Evolutionary conservation across 2,888 invertebrate species (phyloP), one percentile per base, ranked within the genome.

Genomic region (Athetis lepigone): DNA sequence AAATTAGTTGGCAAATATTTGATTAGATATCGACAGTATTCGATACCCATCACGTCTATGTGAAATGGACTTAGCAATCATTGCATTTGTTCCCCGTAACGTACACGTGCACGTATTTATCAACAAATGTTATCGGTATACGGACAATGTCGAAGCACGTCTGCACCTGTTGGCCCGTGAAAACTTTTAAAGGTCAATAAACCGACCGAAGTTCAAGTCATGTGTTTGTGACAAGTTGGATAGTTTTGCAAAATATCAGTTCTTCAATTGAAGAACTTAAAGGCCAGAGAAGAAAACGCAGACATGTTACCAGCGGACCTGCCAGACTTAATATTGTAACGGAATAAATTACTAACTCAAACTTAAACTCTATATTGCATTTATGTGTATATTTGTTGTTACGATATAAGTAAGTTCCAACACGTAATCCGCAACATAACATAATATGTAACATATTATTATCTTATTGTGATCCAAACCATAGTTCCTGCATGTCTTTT

Each of bases 101-200:
- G 19, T 23, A 27, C 8, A 23, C 23, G 16, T 23, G 18, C 19
- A 21, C n/a, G n/a, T 27, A 9, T 55, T 49, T 55, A 51, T 52
- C 23, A 43, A 60, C 16, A 27, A 37, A 43, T 51, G 2, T 33
- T 23, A 40, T 49, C 18, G 19, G 46, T 45, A 36, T 18, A 23
- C 45, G 50, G 45, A 47, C 37, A 54, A 36, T 21, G 9, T 16
- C 8, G 21, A 11, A 46, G 1, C 42, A 39, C 7, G 45, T 55
- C 18, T 46, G 3, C 40, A 65, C 64, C 46, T 60, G 70, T 75
- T 70, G 65, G 42, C 23, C 57, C 49, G 2, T 40, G 37, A 52
- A 59, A 74, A 57, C 59, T 54, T 52, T 45, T 13, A 54, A 54
- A 62, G 62, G 52, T 65, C 57, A 54, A 59, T 57, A 46, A 50